phyloP scores from a whole-genome alignment of 1,140 invertebrate species.

The Rhopalosiphum padi region DNA sequence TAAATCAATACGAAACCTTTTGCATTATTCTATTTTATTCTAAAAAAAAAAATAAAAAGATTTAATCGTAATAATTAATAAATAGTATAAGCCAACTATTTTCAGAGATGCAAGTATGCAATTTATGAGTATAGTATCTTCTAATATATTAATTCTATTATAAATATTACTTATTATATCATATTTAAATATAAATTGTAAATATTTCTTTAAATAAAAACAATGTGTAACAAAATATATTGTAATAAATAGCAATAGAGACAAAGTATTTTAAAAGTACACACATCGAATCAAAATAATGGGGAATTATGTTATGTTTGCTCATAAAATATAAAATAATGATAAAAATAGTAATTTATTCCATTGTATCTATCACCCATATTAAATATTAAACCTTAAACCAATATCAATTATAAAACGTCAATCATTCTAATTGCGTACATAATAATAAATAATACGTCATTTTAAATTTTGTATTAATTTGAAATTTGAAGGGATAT shows the following conservation, averaged over 20 bases:
- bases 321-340: background rate
- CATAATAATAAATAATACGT: background rate
- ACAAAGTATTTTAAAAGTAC: background rate
- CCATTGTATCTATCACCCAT: background rate
- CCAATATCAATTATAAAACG: background rate
- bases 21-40: background rate
- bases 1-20: background rate
- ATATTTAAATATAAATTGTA: background rate
- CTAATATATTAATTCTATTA: background rate
- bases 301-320: background rate
- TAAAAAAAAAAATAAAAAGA: background rate
- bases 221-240: background rate
- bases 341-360: background rate
- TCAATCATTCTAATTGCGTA: background rate
- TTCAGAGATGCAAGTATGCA: background rate
- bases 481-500: background rate
- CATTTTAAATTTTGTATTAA: background rate
- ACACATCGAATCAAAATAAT: background rate
- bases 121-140: background rate
- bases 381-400: background rate
- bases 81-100: background rate
- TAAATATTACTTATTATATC: background rate
- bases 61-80: background rate
- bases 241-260: background rate
- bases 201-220: background rate